A percentile compares a stretch with the other conserved stretches of the same genome.
Conservation (phyloP, 92 coral and sea anemone genomes). For the Nematostella vectensis region DNA sequence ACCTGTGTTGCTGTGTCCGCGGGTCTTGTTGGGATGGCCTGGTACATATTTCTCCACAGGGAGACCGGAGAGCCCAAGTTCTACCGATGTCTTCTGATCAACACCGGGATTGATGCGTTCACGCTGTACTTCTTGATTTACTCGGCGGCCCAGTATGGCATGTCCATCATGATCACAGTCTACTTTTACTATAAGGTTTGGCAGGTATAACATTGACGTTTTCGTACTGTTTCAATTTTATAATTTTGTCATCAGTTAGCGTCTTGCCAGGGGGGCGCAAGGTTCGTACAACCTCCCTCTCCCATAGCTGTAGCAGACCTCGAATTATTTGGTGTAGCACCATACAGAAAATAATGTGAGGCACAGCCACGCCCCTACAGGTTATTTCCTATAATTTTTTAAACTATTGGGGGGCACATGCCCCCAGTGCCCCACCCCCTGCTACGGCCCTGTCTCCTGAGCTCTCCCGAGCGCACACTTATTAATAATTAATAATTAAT, state of each 20-base stretch:
- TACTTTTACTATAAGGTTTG: constrained; percentile 39
- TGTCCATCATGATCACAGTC: constrained; percentile 53
- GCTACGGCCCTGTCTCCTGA: no score
- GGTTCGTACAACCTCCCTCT: no score
- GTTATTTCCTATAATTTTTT: no score
- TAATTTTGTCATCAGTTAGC: no score
- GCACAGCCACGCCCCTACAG: no score
- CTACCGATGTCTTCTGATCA: constrained; percentile 79
- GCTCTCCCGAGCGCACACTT: no score
- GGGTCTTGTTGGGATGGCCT: constrained; percentile 57
- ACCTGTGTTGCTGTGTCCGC: constrained; percentile 46
- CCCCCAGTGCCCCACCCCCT: no score
- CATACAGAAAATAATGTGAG: no score
- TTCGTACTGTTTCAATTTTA: background rate
- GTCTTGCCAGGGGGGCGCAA: background rate
- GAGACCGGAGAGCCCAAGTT: constrained; percentile 59
- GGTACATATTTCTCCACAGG: constrained; percentile 43
- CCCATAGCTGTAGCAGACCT: no score
- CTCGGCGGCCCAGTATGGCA: constrained; percentile 64
- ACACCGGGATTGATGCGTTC: constrained; percentile 53
- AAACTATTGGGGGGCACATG: no score
- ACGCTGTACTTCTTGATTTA: constrained; percentile 63
- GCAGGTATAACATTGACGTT: background rate
- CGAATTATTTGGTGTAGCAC: no score
- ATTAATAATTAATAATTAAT: no score